These are phyloP conservation scores for Chelonia mydas DNA, from an alignment of 2,797 vertebrate genomes.

Conservation along the genomic window DNA sequence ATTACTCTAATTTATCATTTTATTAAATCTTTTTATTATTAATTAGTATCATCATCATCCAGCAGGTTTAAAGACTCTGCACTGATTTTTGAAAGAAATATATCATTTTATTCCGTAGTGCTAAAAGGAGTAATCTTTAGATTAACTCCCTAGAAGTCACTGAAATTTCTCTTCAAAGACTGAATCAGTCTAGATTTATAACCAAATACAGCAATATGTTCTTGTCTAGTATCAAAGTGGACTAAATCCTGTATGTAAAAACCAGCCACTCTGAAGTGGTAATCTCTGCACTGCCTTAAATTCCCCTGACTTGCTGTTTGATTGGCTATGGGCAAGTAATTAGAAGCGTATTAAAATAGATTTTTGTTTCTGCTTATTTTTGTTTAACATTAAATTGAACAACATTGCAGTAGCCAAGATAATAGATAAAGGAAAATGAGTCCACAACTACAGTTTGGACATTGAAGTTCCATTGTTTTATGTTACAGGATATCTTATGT, in stretches of 20 bases:
- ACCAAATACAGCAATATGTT: neutral
- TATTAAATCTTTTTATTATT: neutral
- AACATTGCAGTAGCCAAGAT: conserved; percentile 27
- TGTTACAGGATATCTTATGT: neutral
- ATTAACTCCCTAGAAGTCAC: neutral
- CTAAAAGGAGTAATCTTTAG: neutral
- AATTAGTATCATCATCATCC: neutral
- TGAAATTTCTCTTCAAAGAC: neutral
- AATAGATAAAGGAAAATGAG: conserved; percentile 44
- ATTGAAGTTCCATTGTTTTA: conserved; percentile 1
- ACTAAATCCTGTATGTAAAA: neutral
- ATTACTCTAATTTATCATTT: neutral
- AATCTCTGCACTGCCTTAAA: neutral
- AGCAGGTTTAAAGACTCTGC: neutral
- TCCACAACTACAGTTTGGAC: conserved; percentile 11
- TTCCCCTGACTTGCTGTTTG: conserved; percentile 33
- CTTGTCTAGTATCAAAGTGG: neutral
- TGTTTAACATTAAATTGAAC: conserved; percentile 41
- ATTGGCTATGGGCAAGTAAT: conserved; percentile 51
- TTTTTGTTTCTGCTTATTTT: conserved; percentile 55
- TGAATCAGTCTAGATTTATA: neutral
- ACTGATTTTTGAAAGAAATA: neutral
- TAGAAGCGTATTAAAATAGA: conserved; percentile 49
- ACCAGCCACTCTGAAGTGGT: neutral
- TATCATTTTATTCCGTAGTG: neutral